Evolutionary conservation across 2,888 invertebrate species (phyloP), one percentile per base, ranked within the genome.

Genomic region (Orthosia gothica): DNA sequence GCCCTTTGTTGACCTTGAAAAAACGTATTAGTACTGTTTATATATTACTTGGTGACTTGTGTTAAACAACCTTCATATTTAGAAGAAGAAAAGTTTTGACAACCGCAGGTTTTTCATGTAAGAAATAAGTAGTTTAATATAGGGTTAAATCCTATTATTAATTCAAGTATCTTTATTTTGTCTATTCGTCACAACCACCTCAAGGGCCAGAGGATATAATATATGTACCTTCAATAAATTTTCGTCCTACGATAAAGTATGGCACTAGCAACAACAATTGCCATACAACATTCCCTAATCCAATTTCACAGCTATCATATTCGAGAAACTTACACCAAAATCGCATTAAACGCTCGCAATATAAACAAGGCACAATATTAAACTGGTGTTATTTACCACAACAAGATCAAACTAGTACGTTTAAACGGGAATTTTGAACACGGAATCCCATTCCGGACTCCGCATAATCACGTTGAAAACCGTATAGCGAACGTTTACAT

Each of bases 351-450:
- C 61, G 62, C 50, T 55, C 20, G 26, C 47, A 70, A 55, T 70
- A 72, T 84, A 84, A 86, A 81, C 75, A 59, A 55, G 55, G 71
- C 52, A 65, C 68, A 58, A 67, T 70, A 86, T 74, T 73, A 76
- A 76, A 87, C 75, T 76, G 70, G 57, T 79, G 70, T 54, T 79
- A 76, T 86, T 83, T 58, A 86, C 86, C 88, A 63, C 86, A 79
- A 70, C 70, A 63, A 70, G 79, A 86, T 81, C 69, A 81, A 85
- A 83, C 69, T 81, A 59, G 26, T 71, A 16, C 64, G 71, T 70
- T 76, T 78, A 50, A 85, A 79, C 73, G 81, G 58, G 81, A 75
- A 83, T 87, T 81, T 70, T 76, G 70, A 72, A 69, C 54, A 65
- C 59, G 49, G 73, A 70, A 78, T 79, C 84, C 73, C 76, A 76